Percentiles rank a stretch among this genome's conserved stretches.
These are phyloP conservation scores for Oryzias sinensis DNA, from an alignment of 2,797 vertebrate species.

Conservation along the genomic window DNA sequence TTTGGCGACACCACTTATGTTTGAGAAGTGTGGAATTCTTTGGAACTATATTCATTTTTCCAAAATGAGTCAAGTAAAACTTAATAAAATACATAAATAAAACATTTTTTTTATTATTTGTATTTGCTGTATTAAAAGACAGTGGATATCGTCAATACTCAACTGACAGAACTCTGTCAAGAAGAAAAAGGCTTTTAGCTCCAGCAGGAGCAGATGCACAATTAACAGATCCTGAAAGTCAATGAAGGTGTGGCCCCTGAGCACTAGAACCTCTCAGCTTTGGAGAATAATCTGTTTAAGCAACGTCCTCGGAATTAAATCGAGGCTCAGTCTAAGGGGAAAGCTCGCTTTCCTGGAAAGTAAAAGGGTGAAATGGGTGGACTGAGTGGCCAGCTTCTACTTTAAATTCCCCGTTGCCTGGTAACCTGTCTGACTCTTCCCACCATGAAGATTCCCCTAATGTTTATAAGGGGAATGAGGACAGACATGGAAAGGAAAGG, in stretches of 20 bases:
- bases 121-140: not conserved
- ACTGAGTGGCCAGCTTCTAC: slow-evolving; percentile 19
- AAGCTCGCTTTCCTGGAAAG: not conserved
- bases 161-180: slow-evolving; percentile 1
- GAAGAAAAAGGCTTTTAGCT: slow-evolving; percentile 15
- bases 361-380: slow-evolving; percentile 31
- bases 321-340: slow-evolving; percentile 8
- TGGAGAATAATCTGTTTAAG: slow-evolving; percentile 2
- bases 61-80: too few species aligned
- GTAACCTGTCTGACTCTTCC: slow-evolving; percentile 53
- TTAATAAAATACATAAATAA: too few species aligned
- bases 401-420: slow-evolving; percentile 40
- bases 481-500: too few species aligned
- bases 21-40: too few species aligned
- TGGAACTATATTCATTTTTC: too few species aligned
- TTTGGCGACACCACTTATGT: too few species aligned
- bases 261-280: not conserved
- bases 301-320: slow-evolving; percentile 18
- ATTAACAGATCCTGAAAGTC: not conserved
- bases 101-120: too few species aligned
- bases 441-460: slow-evolving; percentile 23
- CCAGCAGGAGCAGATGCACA: not conserved
- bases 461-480: slow-evolving; percentile 15
- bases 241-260: not conserved
- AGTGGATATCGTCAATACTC: slow-evolving; percentile 1